Conservation (phyloP, 2,888 invertebrate species). For the Iphiclides podalirius region DNA sequence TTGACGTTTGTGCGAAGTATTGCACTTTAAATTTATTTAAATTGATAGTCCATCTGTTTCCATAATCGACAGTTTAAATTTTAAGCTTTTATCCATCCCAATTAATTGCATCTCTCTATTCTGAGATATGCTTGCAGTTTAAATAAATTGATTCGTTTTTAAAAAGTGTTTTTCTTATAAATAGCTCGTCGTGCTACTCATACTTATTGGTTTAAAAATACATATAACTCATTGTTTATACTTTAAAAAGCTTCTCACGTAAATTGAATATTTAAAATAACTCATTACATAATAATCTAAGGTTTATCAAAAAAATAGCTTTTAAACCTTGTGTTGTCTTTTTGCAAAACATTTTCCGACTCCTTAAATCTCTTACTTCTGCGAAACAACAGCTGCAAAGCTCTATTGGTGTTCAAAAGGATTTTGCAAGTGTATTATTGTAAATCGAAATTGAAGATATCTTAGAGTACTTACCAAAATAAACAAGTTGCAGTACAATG, state of each 20-base stretch:
- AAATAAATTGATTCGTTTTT: constrained; percentile 1
- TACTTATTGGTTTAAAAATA: no score
- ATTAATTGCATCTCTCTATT: constrained; percentile 22
- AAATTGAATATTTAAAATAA: no score
- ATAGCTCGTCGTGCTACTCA: no score
- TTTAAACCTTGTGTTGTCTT: no score
- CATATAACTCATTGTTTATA: no score
- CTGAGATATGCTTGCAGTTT: constrained; percentile 15
- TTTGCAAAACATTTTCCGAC: background rate
- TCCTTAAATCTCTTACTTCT: constrained; percentile 12
- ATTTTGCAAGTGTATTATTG: constrained; percentile 20
- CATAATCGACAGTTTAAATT: constrained; percentile 26
- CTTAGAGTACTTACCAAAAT: constrained; percentile 14
- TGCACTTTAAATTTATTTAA: constrained; percentile 43
- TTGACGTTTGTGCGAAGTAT: constrained; percentile 36
- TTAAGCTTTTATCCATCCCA: constrained; percentile 25
- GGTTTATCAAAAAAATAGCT: no score
- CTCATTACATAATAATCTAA: no score
- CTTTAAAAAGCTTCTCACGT: no score
- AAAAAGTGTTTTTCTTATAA: no score
- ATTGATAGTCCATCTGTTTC: constrained; percentile 29
- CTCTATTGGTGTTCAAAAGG: constrained; percentile 17
- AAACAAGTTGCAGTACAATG: constrained; percentile 5
- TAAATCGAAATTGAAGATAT: constrained; percentile 13
- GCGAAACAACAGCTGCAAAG: constrained; percentile 19